Evolutionary conservation across 2,888 invertebrate genomes (phyloP).

Genomic region (Chymomyza fuscimana): DNA sequence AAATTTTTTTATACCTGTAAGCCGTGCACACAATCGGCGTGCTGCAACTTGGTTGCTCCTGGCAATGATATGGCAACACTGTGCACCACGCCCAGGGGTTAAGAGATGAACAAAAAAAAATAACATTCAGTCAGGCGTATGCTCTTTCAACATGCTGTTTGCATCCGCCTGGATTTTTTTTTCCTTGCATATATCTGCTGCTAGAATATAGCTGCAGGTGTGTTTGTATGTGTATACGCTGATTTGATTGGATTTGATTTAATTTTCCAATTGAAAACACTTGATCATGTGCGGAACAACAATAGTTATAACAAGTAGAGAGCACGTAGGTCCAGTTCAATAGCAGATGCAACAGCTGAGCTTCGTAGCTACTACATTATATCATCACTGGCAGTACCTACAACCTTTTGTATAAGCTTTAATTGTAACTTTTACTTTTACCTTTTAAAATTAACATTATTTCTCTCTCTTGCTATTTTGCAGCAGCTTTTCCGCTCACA

Average conservation of each 20-base stretch:
- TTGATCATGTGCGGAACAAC: slow-evolving; percentile 64
- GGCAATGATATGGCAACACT: slow-evolving; percentile 56
- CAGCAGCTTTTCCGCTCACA: slow-evolving; percentile 95
- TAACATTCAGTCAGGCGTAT: neutral
- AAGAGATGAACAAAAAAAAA: slow-evolving; percentile 18
- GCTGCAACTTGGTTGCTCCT: slow-evolving; percentile 33
- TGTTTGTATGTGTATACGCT: slow-evolving; percentile 40
- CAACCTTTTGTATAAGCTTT: neutral
- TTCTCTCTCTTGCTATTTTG: slow-evolving; percentile 15
- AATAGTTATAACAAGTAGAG: slow-evolving; percentile 13
- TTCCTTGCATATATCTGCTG: slow-evolving; percentile 14
- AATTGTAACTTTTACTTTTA: neutral
- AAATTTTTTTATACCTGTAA: slow-evolving; percentile 24
- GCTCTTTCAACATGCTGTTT: neutral
- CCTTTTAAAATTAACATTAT: neutral
- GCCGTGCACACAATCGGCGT: neutral
- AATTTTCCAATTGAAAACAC: slow-evolving; percentile 76
- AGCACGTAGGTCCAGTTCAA: neutral
- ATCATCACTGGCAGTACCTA: neutral
- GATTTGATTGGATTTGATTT: slow-evolving; percentile 76
- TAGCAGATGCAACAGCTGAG: neutral
- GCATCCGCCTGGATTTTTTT: neutral
- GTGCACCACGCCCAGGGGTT: slow-evolving; percentile 8
- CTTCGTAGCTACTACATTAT: too few species aligned
- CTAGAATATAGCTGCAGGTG: neutral